Base-by-base conservation (phyloP, 2,888 invertebrate species). In the Luperina nickerlii region DNA sequence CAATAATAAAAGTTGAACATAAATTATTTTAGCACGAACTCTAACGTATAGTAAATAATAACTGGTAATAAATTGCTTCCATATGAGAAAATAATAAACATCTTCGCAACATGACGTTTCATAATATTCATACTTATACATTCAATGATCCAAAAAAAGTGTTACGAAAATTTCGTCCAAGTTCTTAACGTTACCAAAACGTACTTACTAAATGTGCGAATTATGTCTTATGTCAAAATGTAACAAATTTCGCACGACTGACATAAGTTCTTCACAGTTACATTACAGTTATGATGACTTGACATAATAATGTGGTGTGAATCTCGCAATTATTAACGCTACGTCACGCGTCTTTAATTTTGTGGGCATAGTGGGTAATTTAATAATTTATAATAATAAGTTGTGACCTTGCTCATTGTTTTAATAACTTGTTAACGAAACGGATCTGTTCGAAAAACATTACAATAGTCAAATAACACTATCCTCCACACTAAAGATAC, bases 351-450 rank as follows among this genome's bases (percentile, higher is more conserved):
- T 63, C 65, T 73, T 80, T 75, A 79, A 75, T 66, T 54, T 79
- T 76, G 68, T 74, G n/a, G 38, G 57, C 57, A 15, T 38, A 51
- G 13, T 54, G 32, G 57, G 51, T 71, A 68, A 77, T 81, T 71
- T 67, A 74, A 77, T 57, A 4, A 84, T 84, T 74, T 65, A 70
- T 74, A 42, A 42, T 24, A 66, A 48, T 75, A 54, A 54, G 0
- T 2, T 57, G 20, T 27, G 78, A 81, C 81, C 82, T 84, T 84
- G 71, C 42, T 45, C 6, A 62, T 84, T 86, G 86, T 79, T 81
- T 78, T 57, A 65, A 27, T 48, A n/a, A 71, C 15, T 67, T 65
- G 32, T 69, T 74, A 63, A 63, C 32, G 60, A 81, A 86, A 81
- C 67, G 27, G 66, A 73, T 81, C 57, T 75, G 15, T 54, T 66